Evolutionary conservation across 2,113 vertebrate genomes (phyloP).

Genomic region (Synchiropus splendidus): DNA sequence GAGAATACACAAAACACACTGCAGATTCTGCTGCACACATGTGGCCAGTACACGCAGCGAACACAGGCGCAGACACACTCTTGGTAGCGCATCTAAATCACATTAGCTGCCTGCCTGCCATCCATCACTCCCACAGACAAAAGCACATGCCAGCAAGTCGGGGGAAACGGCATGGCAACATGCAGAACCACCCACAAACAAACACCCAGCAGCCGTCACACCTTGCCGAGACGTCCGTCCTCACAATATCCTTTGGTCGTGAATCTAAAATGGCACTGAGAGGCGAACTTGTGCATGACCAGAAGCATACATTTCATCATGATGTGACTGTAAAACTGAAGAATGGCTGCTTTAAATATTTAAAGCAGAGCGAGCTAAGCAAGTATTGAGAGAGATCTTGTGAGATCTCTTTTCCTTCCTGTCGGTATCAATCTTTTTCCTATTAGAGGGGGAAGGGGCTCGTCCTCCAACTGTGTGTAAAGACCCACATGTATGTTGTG

Average conservation of each 20-base stretch:
- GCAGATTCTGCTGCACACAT: slow-evolving; percentile 41
- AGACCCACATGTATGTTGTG: slow-evolving; percentile 24
- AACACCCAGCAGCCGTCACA: slow-evolving; percentile 33
- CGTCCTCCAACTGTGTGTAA: slow-evolving; percentile 20
- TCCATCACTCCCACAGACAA: slow-evolving; percentile 70
- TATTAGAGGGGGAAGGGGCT: slow-evolving; percentile 35
- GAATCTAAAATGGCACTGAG: slow-evolving; percentile 17
- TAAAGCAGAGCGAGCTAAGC: slow-evolving; percentile 36
- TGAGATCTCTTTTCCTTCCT: slow-evolving; percentile 40
- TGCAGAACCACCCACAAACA: slow-evolving; percentile 41
- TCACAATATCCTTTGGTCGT: too few relatives aligned
- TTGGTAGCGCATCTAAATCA: slow-evolving; percentile 67
- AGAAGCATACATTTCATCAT: too few relatives aligned
- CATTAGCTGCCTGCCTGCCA: slow-evolving; percentile 64
- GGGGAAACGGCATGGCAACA: slow-evolving; percentile 61
- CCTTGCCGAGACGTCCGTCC: slow-evolving; percentile 26
- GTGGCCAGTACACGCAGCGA: slow-evolving; percentile 9
- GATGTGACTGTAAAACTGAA: too few relatives aligned
- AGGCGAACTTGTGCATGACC: too few relatives aligned
- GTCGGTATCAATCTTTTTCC: slow-evolving; percentile 50
- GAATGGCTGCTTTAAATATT: slow-evolving; percentile 49
- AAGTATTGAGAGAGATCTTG: slow-evolving; percentile 39
- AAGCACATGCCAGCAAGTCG: slow-evolving; percentile 46
- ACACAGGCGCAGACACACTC: slow-evolving; percentile 24
- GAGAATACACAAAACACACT: slow-evolving; percentile 29